phyloP scores from a whole-genome alignment of 2,113 vertebrate species.

The Numida meleagris region DNA sequence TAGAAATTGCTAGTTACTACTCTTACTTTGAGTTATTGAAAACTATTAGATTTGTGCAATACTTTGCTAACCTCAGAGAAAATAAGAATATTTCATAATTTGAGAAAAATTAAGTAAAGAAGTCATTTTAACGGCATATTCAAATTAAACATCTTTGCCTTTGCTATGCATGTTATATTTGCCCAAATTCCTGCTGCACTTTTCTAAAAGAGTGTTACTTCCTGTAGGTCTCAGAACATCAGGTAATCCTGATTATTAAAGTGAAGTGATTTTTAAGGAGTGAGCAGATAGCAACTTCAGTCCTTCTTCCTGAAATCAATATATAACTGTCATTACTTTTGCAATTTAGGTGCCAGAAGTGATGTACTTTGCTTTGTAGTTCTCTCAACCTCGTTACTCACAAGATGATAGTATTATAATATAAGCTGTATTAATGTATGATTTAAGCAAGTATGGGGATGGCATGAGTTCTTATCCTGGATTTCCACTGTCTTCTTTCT shows the following conservation, averaged over 20 bases:
- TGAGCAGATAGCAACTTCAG: slow-evolving; percentile 11
- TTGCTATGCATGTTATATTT: background rate
- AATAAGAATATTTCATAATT: background rate
- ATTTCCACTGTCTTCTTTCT: slow-evolving; percentile 50
- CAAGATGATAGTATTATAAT: slow-evolving; percentile 44
- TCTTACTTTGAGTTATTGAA: background rate
- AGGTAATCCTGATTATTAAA: slow-evolving; percentile 57
- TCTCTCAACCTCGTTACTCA: slow-evolving; percentile 39
- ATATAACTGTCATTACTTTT: slow-evolving; percentile 53
- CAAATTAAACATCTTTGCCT: background rate
- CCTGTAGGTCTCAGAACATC: background rate
- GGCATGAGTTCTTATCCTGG: slow-evolving; percentile 60
- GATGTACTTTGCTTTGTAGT: slow-evolving; percentile 43
- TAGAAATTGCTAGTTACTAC: background rate
- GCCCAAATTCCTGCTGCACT: background rate
- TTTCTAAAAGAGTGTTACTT: background rate
- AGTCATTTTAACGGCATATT: slow-evolving; percentile 6
- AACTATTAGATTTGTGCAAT: background rate
- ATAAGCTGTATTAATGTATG: slow-evolving; percentile 68
- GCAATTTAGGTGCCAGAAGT: slow-evolving; percentile 48
- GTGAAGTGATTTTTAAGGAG: slow-evolving; percentile 10
- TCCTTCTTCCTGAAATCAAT: slow-evolving; percentile 35
- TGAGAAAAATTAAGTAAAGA: background rate
- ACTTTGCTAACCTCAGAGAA: background rate
- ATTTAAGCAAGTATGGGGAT: slow-evolving; percentile 34